Evolutionary conservation across 1,140 invertebrate species (phyloP).

Genomic region (Diprion similis): DNA sequence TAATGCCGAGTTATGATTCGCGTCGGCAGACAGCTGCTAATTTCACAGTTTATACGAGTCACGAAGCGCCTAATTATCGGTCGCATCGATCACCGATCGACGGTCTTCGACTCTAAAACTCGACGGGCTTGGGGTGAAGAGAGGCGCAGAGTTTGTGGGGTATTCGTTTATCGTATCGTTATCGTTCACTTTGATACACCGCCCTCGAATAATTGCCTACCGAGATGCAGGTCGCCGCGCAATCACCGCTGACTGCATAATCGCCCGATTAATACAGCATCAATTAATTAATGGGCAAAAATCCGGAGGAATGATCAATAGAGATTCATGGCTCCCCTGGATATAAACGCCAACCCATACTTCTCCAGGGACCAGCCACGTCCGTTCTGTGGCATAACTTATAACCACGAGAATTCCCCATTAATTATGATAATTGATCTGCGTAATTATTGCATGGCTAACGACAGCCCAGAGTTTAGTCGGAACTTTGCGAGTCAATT

Average conservation of each 20-base stretch:
- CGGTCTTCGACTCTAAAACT: not conserved
- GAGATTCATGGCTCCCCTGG: constrained; percentile 13
- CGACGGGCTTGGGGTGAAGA: not conserved
- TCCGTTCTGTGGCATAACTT: constrained; percentile 2
- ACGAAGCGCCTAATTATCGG: not conserved
- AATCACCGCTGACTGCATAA: constrained; percentile 13
- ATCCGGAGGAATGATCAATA: constrained; percentile 26
- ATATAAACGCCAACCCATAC: constrained; percentile 5
- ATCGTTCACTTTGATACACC: not conserved
- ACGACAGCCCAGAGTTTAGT: not conserved
- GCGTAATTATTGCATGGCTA: constrained; percentile 22
- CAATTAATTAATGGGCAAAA: constrained; percentile 30
- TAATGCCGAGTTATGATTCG: not conserved
- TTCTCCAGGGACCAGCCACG: not conserved
- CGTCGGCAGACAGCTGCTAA: not conserved
- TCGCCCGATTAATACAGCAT: constrained; percentile 28
- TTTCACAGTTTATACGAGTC: not conserved
- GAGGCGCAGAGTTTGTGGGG: not conserved
- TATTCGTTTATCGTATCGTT: not conserved
- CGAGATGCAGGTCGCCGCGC: not conserved
- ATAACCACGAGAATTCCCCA: constrained; percentile 25
- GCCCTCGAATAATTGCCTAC: not conserved
- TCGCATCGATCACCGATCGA: not conserved
- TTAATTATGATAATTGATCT: constrained; percentile 33
- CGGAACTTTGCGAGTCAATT: constrained; percentile 1